These are phyloP conservation scores for Mechanitis mazaeus DNA, from an alignment of 2,888 invertebrate genomes.

Conservation along the genomic window DNA sequence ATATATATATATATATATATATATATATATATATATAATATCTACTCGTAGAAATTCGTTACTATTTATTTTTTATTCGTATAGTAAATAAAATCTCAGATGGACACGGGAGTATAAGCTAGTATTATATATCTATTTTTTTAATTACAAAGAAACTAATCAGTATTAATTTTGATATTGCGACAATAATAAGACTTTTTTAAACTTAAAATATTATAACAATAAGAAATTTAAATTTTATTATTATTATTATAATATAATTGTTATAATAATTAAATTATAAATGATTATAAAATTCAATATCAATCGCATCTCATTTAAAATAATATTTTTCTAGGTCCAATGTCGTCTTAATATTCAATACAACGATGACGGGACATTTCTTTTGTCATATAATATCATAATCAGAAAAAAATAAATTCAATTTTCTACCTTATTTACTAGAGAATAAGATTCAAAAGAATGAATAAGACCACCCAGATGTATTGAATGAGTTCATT, in stretches of 20 bases:
- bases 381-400: conserved; percentile 42
- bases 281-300: no score
- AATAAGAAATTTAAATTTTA: neutral
- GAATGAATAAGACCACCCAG: conserved; percentile 44
- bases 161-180: no score
- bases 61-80: no score
- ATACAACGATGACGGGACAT: conserved; percentile 46
- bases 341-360: conserved; percentile 29
- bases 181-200: no score
- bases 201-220: neutral
- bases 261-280: no score
- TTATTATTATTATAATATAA: no score
- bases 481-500: conserved; percentile 45
- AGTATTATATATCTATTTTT: neutral
- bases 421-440: conserved; percentile 14
- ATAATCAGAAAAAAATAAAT: conserved; percentile 12
- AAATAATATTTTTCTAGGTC: conserved; percentile 23
- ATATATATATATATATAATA: no score
- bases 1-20: no score
- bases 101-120: no score
- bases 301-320: conserved; percentile 7
- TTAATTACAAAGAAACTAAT: neutral
- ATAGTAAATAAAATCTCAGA: no score
- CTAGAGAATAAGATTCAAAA: conserved; percentile 6
- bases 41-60: no score